Evolutionary conservation across 2,888 invertebrate species (phyloP), one percentile per base, ranked within the genome.

Genomic region (Allacma fusca): DNA sequence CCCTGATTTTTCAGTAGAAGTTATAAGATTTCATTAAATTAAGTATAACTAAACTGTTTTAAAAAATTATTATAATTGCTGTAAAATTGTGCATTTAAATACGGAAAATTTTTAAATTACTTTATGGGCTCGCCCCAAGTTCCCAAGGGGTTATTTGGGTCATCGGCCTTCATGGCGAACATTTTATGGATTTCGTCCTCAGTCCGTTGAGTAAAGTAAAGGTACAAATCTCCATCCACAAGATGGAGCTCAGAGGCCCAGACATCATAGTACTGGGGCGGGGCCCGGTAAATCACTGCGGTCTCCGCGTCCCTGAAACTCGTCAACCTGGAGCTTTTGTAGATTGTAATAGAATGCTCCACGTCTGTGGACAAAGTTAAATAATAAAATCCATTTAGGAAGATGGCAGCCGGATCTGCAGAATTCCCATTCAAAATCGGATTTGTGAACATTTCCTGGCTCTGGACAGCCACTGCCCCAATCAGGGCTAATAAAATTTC

Each of bases 171-270:
- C 23, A 79, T 80, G 12, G 81, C 83, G 62, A 81, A 83, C 83
- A 83, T 83, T n/a, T 82, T 72, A 62, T 83, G 83, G 62, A 72
- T 72, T 50, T 82, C 81, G 16, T 79, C 78, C 76, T 83, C 82
- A 7, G 71, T 72, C n/a, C 57, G 7, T 69, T 72, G 72, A 16
- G 79, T 79, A 50, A 81, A 81, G 75, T 81, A 78, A 23, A 81
- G 71, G 59, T 77, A 81, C 19, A 81, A 70, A 19, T 79, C 77
- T n/a, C 81, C 81, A 29, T 80, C 71, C 1, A 81, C 78, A 24
- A 74, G 5, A 57, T 81, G 81, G 69, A 81, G 78, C 68, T 81
- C 81, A 28, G 78, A 76, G 12, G 79, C 79, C 79, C 79, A 79
- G 34, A 75, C 70, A 34, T 77, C 74, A 9, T 69, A 70, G 65